Percentiles rank a stretch among this genome's conserved stretches.
Evolutionary conservation across 2,888 invertebrate species (phyloP).

Genomic region (Melieria omissa): DNA sequence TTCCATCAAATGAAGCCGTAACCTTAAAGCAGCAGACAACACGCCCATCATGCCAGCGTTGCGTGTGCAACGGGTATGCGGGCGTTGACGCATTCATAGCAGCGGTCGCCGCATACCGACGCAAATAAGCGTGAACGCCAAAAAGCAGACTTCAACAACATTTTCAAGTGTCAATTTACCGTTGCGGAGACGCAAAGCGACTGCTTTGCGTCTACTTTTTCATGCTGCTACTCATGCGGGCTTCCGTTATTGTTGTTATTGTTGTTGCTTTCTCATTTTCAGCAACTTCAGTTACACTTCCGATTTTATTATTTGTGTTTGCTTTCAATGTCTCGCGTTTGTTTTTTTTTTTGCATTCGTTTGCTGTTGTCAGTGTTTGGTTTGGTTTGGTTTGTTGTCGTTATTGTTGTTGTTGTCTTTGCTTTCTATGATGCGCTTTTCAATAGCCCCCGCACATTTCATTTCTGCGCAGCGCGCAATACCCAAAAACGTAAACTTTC

Average conservation of each 20-base stretch:
- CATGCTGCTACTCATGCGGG: not conserved
- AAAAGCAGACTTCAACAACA: constrained; percentile 58
- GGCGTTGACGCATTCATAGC: not conserved
- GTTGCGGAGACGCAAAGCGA: constrained; percentile 31
- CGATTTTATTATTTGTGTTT: constrained; percentile 49
- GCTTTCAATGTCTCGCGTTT: not conserved
- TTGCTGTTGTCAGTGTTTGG: not conserved
- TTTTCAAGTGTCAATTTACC: constrained; percentile 64
- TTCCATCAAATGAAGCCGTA: constrained; percentile 55
- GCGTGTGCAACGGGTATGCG: constrained; percentile 12
- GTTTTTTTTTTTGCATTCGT: not conserved
- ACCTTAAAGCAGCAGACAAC: constrained; percentile 24
- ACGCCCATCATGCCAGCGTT: constrained; percentile 1
- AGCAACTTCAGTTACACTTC: constrained; percentile 53
- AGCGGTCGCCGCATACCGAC: constrained; percentile 1
- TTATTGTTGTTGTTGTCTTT: no score
- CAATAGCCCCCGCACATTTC: not conserved
- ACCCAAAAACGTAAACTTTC: not conserved
- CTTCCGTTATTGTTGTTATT: constrained; percentile 13
- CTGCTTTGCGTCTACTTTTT: not conserved
- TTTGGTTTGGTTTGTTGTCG: not conserved
- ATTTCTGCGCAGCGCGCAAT: not conserved
- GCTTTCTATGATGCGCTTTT: not conserved
- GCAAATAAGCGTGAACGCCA: constrained; percentile 52
- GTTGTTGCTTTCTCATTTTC: constrained; percentile 7